A percentile compares a stretch with the other conserved stretches of the same genome.
Conservation (phyloP, 2,113 vertebrate genomes). For the Oophaga pumilio region DNA sequence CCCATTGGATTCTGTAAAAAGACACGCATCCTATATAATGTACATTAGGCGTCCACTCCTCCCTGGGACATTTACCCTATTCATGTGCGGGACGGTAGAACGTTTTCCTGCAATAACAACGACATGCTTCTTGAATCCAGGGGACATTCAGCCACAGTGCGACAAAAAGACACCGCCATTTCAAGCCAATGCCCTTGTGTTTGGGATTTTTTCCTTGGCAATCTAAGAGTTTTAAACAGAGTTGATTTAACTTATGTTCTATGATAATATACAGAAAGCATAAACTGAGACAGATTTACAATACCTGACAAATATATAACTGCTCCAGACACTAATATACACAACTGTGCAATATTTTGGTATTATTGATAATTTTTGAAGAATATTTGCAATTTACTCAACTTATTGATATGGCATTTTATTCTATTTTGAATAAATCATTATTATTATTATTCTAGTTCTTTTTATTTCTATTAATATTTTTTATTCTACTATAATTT, state of each 20-base stretch:
- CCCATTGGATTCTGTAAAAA: constrained; percentile 40
- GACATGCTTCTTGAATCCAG: constrained; percentile 31
- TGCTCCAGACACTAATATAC: too few relatives aligned
- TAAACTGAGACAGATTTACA: too few relatives aligned
- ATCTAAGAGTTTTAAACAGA: neutral
- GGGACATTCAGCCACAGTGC: neutral
- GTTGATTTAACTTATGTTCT: neutral
- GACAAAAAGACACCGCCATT: neutral
- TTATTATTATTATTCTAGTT: too few relatives aligned
- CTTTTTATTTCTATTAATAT: too few relatives aligned
- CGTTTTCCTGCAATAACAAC: constrained; percentile 41
- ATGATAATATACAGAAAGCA: neutral
- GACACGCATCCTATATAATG: constrained; percentile 42
- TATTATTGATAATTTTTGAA: too few relatives aligned
- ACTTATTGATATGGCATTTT: too few relatives aligned
- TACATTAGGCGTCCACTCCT: constrained; percentile 37
- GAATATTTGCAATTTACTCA: too few relatives aligned
- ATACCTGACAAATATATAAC: too few relatives aligned
- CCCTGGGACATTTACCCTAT: constrained; percentile 14
- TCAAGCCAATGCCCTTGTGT: constrained; percentile 9
- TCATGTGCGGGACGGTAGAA: constrained; percentile 47
- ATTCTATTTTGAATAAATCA: too few relatives aligned
- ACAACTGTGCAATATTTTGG: too few relatives aligned
- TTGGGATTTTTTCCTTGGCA: neutral
- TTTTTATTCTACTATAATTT: too few relatives aligned